These are phyloP conservation scores for Virgularia gustaviana DNA, from an alignment of 92 coral and sea anemone species.

Conservation along the genomic window DNA sequence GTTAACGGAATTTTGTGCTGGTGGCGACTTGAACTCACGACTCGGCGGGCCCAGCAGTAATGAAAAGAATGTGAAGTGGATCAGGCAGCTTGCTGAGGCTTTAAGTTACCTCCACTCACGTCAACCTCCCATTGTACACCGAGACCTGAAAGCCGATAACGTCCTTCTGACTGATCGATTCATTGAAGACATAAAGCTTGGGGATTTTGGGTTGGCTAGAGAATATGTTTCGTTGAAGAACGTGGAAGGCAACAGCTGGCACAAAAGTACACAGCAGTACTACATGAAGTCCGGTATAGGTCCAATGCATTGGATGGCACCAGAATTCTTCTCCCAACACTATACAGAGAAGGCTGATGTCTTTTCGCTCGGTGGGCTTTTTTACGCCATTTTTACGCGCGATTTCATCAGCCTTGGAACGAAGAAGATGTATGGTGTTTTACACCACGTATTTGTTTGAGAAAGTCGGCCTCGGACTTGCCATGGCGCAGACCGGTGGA, in stretches of 20 bases:
- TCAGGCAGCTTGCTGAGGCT: slow-evolving; percentile 72
- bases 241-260: too few species aligned
- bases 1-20: slow-evolving; percentile 64
- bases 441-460: background rate
- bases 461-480: slow-evolving; percentile 26
- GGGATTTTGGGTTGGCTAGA: slow-evolving; percentile 81
- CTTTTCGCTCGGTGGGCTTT: slow-evolving; percentile 71
- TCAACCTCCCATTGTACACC: slow-evolving; percentile 59
- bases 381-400: slow-evolving; percentile 72
- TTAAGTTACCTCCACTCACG: slow-evolving; percentile 45
- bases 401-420: slow-evolving; percentile 42
- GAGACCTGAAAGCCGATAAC: slow-evolving; percentile 81
- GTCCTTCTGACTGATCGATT: slow-evolving; percentile 58
- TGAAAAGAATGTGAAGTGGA: slow-evolving; percentile 56
- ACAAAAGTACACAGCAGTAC: slow-evolving; percentile 2
- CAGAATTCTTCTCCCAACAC: slow-evolving; percentile 56
- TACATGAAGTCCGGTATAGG: slow-evolving; percentile 49
- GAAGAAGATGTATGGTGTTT: slow-evolving; percentile 40
- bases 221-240: slow-evolving; percentile 39
- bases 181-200: slow-evolving; percentile 65
- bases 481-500: background rate
- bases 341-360: slow-evolving; percentile 65
- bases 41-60: slow-evolving; percentile 48
- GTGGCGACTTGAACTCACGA: slow-evolving; percentile 64
- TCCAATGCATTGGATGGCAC: slow-evolving; percentile 63